phyloP scores from a whole-genome alignment of 2,113 vertebrate genomes.

The Pedionomus torquatus region DNA sequence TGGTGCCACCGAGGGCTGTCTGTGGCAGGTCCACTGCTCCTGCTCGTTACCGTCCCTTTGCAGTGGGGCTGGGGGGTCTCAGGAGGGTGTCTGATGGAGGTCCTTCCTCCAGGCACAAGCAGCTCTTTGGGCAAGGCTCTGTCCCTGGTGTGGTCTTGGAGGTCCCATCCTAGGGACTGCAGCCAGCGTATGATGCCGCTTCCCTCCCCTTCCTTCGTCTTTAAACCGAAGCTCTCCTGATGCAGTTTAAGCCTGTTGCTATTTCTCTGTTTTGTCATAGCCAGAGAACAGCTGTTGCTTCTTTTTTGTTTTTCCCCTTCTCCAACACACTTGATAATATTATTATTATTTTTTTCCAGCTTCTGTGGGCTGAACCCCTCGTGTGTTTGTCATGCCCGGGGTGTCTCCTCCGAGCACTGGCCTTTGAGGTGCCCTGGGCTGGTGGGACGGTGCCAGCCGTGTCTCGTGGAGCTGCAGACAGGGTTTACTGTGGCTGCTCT shows the following conservation, averaged over 20 bases:
- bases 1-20: neutral
- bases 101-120: neutral
- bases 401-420: neutral
- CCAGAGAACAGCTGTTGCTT: neutral
- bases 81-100: rapidly evolving
- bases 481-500: neutral
- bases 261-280: neutral
- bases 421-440: neutral
- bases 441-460: neutral
- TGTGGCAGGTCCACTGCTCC: neutral
- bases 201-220: neutral
- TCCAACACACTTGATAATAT: neutral
- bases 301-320: rapidly evolving
- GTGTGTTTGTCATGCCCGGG: neutral
- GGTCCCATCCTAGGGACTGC: neutral
- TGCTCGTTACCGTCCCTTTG: neutral
- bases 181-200: neutral
- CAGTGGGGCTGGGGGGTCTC: neutral
- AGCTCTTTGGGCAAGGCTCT: neutral
- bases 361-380: neutral
- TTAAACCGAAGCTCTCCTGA: neutral
- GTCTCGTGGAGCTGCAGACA: neutral
- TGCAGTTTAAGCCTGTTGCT: neutral
- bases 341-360: neutral
- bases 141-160: neutral